Percentiles rank a stretch among this genome's conserved stretches.
These are phyloP conservation scores for Podabrus alpinus DNA, from an alignment of 2,888 invertebrate species.

Conservation along the genomic window DNA sequence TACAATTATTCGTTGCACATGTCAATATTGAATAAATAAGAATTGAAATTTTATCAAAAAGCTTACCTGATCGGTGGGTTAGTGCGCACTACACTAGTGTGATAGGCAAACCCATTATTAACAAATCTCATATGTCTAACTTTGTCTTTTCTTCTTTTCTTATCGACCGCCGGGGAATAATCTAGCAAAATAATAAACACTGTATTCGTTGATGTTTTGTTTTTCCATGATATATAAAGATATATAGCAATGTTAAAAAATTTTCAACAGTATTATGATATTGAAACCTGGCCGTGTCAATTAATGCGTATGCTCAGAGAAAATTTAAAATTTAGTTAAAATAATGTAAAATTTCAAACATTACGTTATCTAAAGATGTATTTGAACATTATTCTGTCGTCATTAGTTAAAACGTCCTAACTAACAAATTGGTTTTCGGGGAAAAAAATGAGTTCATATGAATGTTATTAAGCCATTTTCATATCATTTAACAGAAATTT, in stretches of 20 bases:
- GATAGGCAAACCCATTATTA: constrained; percentile 41
- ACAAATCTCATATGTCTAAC: constrained; percentile 34
- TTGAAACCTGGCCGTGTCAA: not conserved
- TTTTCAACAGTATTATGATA: not conserved
- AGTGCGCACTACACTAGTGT: constrained; percentile 40
- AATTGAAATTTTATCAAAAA: not conserved
- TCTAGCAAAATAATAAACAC: constrained; percentile 27
- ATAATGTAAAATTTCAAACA: not conserved
- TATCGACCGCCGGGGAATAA: not conserved
- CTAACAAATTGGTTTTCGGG: too few relatives aligned
- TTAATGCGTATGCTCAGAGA: not conserved
- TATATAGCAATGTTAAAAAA: not conserved
- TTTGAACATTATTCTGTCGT: too few relatives aligned
- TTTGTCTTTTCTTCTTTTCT: not conserved
- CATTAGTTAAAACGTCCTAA: too few relatives aligned
- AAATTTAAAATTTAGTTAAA: not conserved
- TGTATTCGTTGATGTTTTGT: constrained; percentile 5
- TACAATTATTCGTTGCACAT: constrained; percentile 18
- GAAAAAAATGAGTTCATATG: too few relatives aligned
- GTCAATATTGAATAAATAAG: not conserved
- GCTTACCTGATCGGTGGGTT: constrained; percentile 38
- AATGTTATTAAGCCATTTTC: too few relatives aligned
- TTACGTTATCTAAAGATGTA: not conserved
- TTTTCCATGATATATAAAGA: not conserved
- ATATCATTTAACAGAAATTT: too few relatives aligned